Base-by-base conservation (phyloP, 2,888 invertebrate species). In the Sphaerophoria rueppellii region DNA sequence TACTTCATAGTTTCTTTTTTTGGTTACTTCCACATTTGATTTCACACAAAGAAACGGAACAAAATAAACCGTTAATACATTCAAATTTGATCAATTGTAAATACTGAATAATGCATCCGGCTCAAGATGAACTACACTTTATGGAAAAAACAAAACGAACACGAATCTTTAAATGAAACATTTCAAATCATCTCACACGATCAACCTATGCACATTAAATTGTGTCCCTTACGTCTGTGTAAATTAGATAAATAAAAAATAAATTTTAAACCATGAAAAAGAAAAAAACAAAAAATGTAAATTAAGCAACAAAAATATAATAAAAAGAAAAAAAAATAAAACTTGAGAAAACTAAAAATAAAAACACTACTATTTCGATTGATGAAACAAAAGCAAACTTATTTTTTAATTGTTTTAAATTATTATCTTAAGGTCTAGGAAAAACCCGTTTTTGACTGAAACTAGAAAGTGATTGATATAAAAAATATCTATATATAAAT, bases 391-490 rank as follows among this genome's bases (percentile, higher is more conserved):
- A 57, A 61, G 69, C 57, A 71, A 76, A 72, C 74, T 82, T 80
- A 79, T 79, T 83, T 83, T 83, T 83, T 80, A 75, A 75, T 83
- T 83, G 60, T 80, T 76, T 85, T 85, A 73, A 81, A 85, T 65
- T 85, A 85, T 65, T 85, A 81, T 73, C 69, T 76, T 85, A 85
- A 85, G 85, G 73, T 85, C 81, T 85, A 85, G 81, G 80, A 81
- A 85, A 80, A 85, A 70, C 81, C 85, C 85, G 76, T 85, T 81
- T 83, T 85, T 85, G 85, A 85, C 85, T 85, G 85, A 85, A 85
- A 85, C 81, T 85, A 85, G 85, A 85, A 85, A 85, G 85, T 85
- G 85, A 85, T 85, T 85, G 81, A 81, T 80, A 85, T 80, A 83
- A 83, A 80, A 81, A 82, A 80, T 85, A 85, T 81, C 76, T 85